Evolutionary conservation across 2,113 vertebrate species (phyloP).

Genomic region (Naja naja): DNA sequence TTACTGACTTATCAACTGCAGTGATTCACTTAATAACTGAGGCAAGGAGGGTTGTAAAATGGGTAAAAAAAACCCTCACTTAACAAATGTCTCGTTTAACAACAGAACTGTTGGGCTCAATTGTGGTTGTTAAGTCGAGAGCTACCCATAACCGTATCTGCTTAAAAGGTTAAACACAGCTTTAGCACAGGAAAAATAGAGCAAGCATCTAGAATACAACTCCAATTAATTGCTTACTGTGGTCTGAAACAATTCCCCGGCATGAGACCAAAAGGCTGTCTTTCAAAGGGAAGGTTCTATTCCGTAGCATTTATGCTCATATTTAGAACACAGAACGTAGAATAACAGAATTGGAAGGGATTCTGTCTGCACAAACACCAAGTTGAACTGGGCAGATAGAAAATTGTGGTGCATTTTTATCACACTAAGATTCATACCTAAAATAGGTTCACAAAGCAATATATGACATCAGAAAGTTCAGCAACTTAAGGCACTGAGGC

Average conservation of each 20-base stretch:
- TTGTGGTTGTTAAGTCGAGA: neutral
- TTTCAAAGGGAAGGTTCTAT: slow-evolving; percentile 46
- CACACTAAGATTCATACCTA: slow-evolving; percentile 15
- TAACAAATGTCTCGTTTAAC: too few species aligned
- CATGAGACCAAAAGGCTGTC: slow-evolving; percentile 16
- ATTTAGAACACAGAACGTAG: slow-evolving; percentile 14
- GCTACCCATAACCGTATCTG: slow-evolving; percentile 9
- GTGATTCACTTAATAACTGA: too few species aligned
- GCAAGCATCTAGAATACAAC: slow-evolving; percentile 40
- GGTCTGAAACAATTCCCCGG: slow-evolving; percentile 30
- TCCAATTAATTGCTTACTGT: slow-evolving; percentile 37
- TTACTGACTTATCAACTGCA: too few species aligned
- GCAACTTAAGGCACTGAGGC: slow-evolving; percentile 17
- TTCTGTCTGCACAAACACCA: slow-evolving; percentile 30
- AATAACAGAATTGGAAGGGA: neutral
- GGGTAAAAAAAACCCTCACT: too few species aligned
- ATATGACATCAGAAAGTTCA: slow-evolving; percentile 36
- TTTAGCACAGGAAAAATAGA: slow-evolving; percentile 28
- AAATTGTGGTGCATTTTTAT: slow-evolving; percentile 33
- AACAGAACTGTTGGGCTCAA: too few species aligned
- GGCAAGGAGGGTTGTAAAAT: too few species aligned
- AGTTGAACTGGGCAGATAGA: slow-evolving; percentile 32
- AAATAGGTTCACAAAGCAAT: slow-evolving; percentile 40
- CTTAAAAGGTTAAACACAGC: neutral
- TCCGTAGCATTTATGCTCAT: slow-evolving; percentile 33